These are phyloP conservation scores for Melanerpes formicivorus DNA, from an alignment of 2,113 vertebrate species.

Conservation along the genomic window DNA sequence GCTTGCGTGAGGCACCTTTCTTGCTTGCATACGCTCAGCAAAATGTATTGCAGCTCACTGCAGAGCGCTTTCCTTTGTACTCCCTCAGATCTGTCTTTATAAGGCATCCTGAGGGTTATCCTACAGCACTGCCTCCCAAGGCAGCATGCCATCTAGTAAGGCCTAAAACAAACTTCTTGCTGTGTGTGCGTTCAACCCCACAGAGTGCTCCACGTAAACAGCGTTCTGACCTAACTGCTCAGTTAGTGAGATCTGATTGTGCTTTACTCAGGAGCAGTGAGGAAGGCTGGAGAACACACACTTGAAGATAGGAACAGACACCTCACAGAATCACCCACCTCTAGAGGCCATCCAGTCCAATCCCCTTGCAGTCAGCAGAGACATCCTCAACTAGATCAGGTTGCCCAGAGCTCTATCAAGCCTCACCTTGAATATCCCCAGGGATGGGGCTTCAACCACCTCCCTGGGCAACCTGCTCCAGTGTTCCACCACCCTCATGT, in stretches of 20 bases:
- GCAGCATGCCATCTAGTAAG: background rate
- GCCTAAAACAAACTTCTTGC: slow-evolving; percentile 2
- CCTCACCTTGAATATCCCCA: too few relatives aligned
- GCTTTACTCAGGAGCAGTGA: background rate
- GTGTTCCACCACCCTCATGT: too few relatives aligned
- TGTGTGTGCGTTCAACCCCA: background rate
- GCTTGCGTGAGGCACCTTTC: background rate
- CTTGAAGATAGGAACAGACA: background rate
- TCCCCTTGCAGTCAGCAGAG: too few relatives aligned
- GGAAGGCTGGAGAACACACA: background rate
- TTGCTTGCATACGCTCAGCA: background rate
- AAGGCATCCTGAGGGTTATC: slow-evolving; percentile 35
- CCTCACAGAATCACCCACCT: background rate
- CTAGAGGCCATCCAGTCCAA: too few relatives aligned
- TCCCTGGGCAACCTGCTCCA: too few relatives aligned
- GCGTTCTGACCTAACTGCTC: background rate
- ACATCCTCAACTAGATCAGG: too few relatives aligned
- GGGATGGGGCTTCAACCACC: too few relatives aligned
- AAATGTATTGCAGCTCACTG: slow-evolving; percentile 23
- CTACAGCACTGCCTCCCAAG: slow-evolving; percentile 16
- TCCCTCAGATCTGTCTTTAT: slow-evolving; percentile 46
- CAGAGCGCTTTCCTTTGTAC: slow-evolving; percentile 41
- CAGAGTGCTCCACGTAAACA: background rate
- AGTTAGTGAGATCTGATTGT: background rate
- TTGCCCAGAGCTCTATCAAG: too few relatives aligned